Evolutionary conservation across 2,888 invertebrate species (phyloP).

Genomic region (Zaprionus bogoriensis): DNA sequence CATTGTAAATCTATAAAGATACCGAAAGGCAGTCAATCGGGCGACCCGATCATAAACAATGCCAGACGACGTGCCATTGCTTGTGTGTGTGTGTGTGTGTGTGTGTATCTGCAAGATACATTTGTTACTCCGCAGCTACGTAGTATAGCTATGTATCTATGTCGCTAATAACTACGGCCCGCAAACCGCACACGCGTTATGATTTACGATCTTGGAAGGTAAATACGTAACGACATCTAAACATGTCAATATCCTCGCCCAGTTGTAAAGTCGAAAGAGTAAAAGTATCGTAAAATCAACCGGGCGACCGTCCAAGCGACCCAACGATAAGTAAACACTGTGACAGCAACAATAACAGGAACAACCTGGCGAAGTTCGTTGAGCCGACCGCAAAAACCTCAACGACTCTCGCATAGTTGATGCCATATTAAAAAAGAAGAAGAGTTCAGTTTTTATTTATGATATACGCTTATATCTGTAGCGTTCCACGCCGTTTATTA

Average conservation of each 20-base stretch:
- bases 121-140: slow-evolving; percentile 16
- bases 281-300: slow-evolving; percentile 70
- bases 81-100: not conserved
- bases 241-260: slow-evolving; percentile 74
- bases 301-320: too few relatives aligned
- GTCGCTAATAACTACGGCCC: slow-evolving; percentile 1
- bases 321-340: slow-evolving; percentile 63
- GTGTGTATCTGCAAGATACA: slow-evolving; percentile 64
- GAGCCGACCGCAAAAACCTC: slow-evolving; percentile 25
- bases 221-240: slow-evolving; percentile 78
- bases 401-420: slow-evolving; percentile 21
- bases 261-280: slow-evolving; percentile 75
- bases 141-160: not conserved
- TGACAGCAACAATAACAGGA: slow-evolving; percentile 30
- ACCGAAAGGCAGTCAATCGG: slow-evolving; percentile 44
- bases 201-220: slow-evolving; percentile 69
- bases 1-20: slow-evolving; percentile 77
- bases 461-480: slow-evolving; percentile 23
- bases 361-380: slow-evolving; percentile 24
- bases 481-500: slow-evolving; percentile 26
- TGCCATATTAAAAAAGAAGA: slow-evolving; percentile 33
- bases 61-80: not conserved
- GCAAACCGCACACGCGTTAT: slow-evolving; percentile 68
- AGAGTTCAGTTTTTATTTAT: slow-evolving; percentile 35
- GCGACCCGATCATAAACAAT: slow-evolving; percentile 17